phyloP scores from a whole-genome alignment of 2,797 vertebrate genomes.

The Phalloptychus januarius region DNA sequence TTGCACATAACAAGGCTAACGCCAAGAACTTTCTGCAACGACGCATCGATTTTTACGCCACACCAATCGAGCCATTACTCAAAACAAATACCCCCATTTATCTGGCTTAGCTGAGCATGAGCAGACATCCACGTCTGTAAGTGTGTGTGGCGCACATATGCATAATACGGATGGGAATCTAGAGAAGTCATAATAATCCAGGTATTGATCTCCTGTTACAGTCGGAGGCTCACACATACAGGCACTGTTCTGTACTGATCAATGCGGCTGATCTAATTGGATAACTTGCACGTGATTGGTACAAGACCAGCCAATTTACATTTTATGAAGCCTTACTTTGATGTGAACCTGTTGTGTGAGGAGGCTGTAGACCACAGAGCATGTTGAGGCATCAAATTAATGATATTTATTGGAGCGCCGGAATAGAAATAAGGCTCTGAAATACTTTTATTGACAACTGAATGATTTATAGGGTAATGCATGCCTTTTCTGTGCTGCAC shows the following conservation, averaged over 20 bases:
- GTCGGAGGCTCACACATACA: constrained; percentile 44
- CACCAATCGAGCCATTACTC: constrained; percentile 80
- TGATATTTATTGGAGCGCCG: constrained; percentile 10
- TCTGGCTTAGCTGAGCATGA: constrained; percentile 75
- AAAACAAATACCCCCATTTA: constrained; percentile 81
- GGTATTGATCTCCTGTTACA: constrained; percentile 75
- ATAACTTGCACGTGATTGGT: constrained; percentile 51
- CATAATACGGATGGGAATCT: constrained; percentile 26
- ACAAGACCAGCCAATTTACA: constrained; percentile 17
- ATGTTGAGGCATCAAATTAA: not conserved
- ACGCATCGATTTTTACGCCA: constrained; percentile 78
- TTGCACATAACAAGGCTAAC: constrained; percentile 67
- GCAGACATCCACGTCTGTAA: constrained; percentile 36
- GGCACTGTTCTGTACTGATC: constrained; percentile 45
- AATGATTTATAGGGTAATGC: constrained; percentile 62
- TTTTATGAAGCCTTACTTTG: constrained; percentile 40
- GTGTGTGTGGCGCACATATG: constrained; percentile 16
- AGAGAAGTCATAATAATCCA: constrained; percentile 64
- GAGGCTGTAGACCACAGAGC: not conserved
- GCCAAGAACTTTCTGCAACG: constrained; percentile 70
- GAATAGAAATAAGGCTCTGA: constrained; percentile 18
- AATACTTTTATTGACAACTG: constrained; percentile 48
- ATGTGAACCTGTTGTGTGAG: constrained; percentile 20
- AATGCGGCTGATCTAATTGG: constrained; percentile 59
- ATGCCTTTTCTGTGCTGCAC: constrained; percentile 27